Base-by-base conservation (phyloP, 2,113 vertebrate species). In the Clarias batrachus region DNA sequence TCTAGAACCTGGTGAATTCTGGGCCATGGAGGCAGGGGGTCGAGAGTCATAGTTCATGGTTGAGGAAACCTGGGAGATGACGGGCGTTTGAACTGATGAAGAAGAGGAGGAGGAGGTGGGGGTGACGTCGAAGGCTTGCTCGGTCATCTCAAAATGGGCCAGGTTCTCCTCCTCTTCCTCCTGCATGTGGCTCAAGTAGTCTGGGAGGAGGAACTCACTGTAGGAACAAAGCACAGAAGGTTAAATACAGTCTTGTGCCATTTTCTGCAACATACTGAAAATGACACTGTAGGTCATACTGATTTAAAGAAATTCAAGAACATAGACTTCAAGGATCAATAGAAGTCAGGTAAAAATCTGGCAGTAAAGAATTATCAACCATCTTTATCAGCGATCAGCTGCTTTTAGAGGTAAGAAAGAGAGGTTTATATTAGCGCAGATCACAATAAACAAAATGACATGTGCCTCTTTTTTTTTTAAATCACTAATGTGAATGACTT, bases 11-110 rank as follows among this genome's bases (percentile, higher is more conserved):
- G 95, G 90, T 93, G 95, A 90, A 93, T 95, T 95, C 92, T 96
- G 96, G 93, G 97, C 93, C 91, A 96, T 94, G 89, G 96, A 95
- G 94, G 96, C 91, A 85, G 97, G 90, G 86, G 77, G 60, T 68
- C 81, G 88, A 71, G 57, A 83, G 70, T 98, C 97, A 66, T 97
- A 98, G 95, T 97, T 97, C 95, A 98, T 97, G 91, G 97, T 99
- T 59, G 97, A 99, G 30, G 98, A 98, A 91, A 98, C 98, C 96
- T 99, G 97, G 91, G 94, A 95, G 91, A 95, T 95, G 93, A 95
- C 94, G 4, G 95, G 93, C 87, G 93, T 91, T 89, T 95, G 94
- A 85, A 95, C 93, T 65, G 90, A 87, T 77, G 90, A 89, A 91
- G 89, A 90, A 27, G 87, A 90, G 80, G 90, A 91, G 68, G 89